A percentile compares a stretch with the other conserved stretches of the same genome.
phyloP scores from a whole-genome alignment of 2,888 invertebrate genomes.

The Pseudococcus jackbeardsleyi region DNA sequence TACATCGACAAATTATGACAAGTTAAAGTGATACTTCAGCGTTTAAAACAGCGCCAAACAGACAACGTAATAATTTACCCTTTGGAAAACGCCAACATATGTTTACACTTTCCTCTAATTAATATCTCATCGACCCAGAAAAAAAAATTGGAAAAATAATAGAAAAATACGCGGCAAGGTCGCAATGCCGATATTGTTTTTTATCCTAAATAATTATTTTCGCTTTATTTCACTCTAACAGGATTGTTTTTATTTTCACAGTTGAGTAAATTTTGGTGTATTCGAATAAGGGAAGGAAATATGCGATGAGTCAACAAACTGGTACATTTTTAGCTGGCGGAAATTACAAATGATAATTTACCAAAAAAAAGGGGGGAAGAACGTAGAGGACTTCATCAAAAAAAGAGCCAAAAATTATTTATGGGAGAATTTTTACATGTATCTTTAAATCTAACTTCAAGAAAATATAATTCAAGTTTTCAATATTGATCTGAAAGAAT shows the following conservation, averaged over 20 bases:
- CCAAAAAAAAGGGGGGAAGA: not conserved
- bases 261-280: not conserved
- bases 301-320: not conserved
- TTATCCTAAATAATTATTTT: constrained; percentile 3
- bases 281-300: not conserved
- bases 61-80: not conserved
- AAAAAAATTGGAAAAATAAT: not conserved
- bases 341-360: not conserved
- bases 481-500: too few species aligned
- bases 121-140: constrained; percentile 5
- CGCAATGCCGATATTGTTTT: not conserved
- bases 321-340: not conserved
- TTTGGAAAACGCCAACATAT: not conserved
- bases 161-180: not conserved
- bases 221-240: not conserved
- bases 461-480: too few species aligned
- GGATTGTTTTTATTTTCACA: not conserved
- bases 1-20: not conserved
- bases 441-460: too few species aligned
- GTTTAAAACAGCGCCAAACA: not conserved
- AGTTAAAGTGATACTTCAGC: constrained; percentile 6
- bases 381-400: too few species aligned
- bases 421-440: too few species aligned
- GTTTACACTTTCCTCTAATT: not conserved
- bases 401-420: too few species aligned